Conservation (phyloP, 2,888 invertebrate species). For the Protodeltote pygarga region DNA sequence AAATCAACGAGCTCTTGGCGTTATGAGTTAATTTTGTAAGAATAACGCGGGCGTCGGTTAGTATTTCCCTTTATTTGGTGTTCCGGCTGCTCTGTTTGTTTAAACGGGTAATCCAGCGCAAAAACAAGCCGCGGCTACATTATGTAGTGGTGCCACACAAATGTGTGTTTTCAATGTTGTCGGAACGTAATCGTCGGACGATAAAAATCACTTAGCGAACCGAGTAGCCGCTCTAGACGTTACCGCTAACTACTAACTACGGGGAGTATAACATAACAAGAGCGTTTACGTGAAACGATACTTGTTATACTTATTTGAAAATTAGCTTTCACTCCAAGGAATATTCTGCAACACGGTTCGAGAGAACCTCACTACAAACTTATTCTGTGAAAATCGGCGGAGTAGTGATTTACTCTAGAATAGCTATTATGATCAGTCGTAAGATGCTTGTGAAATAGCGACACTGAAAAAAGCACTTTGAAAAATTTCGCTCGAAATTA, state of each 20-base stretch:
- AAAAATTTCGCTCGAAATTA: constrained; percentile 15
- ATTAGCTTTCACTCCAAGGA: constrained; percentile 56
- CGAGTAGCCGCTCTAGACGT: constrained; percentile 67
- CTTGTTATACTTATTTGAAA: constrained; percentile 62
- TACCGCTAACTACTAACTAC: constrained; percentile 68
- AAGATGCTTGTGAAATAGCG: constrained; percentile 17
- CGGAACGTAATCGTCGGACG: constrained; percentile 74
- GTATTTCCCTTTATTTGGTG: constrained; percentile 83
- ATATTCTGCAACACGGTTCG: constrained; percentile 45
- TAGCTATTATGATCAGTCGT: constrained; percentile 19
- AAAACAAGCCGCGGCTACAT: constrained; percentile 74
- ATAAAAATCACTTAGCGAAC: constrained; percentile 82
- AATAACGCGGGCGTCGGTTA: constrained; percentile 81
- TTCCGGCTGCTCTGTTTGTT: constrained; percentile 80
- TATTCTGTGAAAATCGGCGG: no score
- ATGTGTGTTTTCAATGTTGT: constrained; percentile 75
- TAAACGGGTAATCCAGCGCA: constrained; percentile 82
- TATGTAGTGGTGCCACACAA: constrained; percentile 72
- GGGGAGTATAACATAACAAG: constrained; percentile 59
- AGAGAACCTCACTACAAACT: constrained; percentile 36
- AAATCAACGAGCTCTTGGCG: constrained; percentile 82
- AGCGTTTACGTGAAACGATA: constrained; percentile 58
- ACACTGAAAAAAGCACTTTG: not conserved
- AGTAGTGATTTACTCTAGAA: no score
- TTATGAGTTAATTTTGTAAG: constrained; percentile 87